phyloP scores from a whole-genome alignment of 1,140 invertebrate species.

The Papilio polytes region DNA sequence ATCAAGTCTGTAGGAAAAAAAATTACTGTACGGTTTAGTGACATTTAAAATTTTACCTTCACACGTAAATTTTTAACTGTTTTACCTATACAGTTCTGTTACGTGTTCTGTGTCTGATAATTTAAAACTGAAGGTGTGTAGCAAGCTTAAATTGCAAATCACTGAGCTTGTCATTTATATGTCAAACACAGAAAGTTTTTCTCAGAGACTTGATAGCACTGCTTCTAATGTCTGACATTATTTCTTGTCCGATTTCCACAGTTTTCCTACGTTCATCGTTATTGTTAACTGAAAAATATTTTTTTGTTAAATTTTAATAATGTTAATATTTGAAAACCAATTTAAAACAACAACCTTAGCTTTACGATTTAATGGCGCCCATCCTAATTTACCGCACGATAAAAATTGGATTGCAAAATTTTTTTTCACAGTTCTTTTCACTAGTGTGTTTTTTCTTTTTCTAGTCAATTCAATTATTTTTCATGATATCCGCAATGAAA shows the following conservation, averaged over 20 bases:
- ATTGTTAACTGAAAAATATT: background rate
- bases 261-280: background rate
- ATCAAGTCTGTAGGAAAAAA: no score
- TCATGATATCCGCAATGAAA: constrained; percentile 49
- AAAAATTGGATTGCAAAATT: constrained; percentile 49
- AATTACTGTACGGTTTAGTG: no score
- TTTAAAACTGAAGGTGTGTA: no score
- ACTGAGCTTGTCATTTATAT: constrained; percentile 17
- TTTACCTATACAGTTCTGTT: no score
- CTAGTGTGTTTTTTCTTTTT: constrained; percentile 42
- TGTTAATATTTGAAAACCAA: constrained; percentile 47
- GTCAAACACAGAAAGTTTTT: constrained; percentile 28
- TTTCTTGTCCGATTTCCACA: background rate
- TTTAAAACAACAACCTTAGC: constrained; percentile 48
- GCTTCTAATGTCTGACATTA: background rate
- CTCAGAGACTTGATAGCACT: background rate
- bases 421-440: constrained; percentile 40
- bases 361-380: constrained; percentile 47
- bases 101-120: no score
- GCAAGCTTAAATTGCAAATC: background rate
- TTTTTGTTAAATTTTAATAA: background rate
- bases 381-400: constrained; percentile 44
- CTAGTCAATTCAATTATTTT: constrained; percentile 51
- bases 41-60: no score
- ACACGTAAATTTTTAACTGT: no score